Evolutionary conservation across 1,140 invertebrate species (phyloP).

Genomic region (Ips typographus): DNA sequence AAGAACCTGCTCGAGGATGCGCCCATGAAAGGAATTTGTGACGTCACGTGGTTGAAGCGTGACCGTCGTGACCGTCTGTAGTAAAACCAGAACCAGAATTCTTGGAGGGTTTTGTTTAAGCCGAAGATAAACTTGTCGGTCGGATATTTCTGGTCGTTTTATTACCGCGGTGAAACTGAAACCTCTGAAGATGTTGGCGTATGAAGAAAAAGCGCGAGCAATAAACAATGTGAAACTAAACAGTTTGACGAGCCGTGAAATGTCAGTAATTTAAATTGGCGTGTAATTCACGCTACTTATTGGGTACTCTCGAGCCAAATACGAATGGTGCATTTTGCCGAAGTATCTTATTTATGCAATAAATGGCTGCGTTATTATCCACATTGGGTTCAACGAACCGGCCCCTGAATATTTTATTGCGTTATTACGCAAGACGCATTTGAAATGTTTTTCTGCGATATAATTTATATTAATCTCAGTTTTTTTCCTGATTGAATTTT

Average conservation of each 20-base stretch:
- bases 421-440: conserved; percentile 6
- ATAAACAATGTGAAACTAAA: conserved; percentile 1
- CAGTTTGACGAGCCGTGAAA: not conserved
- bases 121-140: not conserved
- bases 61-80: conserved; percentile 26
- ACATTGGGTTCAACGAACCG: conserved; percentile 8
- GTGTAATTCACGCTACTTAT: not conserved
- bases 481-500: not conserved
- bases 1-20: conserved; percentile 31
- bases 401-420: not conserved
- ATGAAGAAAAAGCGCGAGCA: not conserved
- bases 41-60: conserved; percentile 21
- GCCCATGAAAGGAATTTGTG: conserved; percentile 32
- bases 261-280: not conserved
- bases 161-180: not conserved
- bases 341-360: conserved; percentile 12
- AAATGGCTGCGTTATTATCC: conserved; percentile 3
- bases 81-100: conserved; percentile 8
- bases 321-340: not conserved
- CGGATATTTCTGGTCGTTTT: not conserved
- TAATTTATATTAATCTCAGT: conserved; percentile 9
- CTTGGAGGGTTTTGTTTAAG: not conserved
- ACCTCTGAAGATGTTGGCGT: not conserved
- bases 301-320: not conserved
- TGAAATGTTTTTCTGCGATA: conserved; percentile 11